Conservation (phyloP, 2,797 vertebrate genomes). For the Babyrousa celebensis region DNA sequence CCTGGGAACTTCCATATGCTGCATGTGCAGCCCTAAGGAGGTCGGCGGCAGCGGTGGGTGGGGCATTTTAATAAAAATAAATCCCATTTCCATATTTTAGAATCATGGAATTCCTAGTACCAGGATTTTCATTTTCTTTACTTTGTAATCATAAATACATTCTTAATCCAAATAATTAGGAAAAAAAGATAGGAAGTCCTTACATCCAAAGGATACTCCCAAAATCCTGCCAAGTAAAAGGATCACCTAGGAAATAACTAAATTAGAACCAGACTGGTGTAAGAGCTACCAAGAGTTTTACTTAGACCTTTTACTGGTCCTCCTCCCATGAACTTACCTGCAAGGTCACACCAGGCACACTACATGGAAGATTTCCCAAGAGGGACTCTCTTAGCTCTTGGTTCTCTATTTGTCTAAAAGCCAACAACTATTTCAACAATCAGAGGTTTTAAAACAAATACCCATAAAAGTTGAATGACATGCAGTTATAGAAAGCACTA, state of each 20-base stretch:
- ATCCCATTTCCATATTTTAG: constrained; percentile 34
- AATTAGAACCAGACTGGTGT: not conserved
- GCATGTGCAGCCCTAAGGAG: no score
- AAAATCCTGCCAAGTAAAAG: not conserved
- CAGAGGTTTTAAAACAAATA: not conserved
- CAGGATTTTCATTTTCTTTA: constrained; percentile 38
- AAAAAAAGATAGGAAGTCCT: not conserved
- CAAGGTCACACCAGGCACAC: not conserved
- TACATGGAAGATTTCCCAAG: not conserved
- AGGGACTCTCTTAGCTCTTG: not conserved
- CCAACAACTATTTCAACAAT: constrained; percentile 62
- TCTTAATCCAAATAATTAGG: constrained; percentile 12
- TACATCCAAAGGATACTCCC: not conserved
- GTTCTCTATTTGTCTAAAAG: constrained; percentile 17
- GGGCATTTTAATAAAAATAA: constrained; percentile 51
- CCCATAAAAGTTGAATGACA: not conserved
- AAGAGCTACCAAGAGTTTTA: constrained; percentile 24
- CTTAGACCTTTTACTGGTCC: not conserved
- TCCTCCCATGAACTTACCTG: not conserved
- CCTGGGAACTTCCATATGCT: no score
- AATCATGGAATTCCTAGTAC: not conserved
- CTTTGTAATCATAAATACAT: not conserved
- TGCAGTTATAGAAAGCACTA: not conserved
- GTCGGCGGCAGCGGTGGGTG: no score
- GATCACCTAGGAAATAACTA: not conserved